Percentiles rank a stretch among this genome's conserved stretches.
These are phyloP conservation scores for Chelidonichthys spinosus DNA, from an alignment of 2,797 vertebrate genomes.

Conservation along the genomic window DNA sequence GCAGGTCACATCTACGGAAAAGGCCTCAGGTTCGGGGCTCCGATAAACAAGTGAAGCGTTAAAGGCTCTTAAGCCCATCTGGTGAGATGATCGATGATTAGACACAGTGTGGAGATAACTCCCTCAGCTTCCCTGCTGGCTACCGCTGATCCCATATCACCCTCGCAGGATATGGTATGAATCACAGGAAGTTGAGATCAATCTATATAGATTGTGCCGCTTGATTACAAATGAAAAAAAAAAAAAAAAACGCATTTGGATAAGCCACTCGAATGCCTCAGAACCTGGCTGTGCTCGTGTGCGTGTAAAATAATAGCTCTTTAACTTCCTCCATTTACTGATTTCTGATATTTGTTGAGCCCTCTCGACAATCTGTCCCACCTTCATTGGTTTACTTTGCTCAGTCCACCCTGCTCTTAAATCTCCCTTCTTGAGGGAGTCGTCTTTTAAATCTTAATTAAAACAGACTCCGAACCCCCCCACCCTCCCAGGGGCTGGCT, in stretches of 20 bases:
- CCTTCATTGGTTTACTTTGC: slow-evolving; percentile 73
- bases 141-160: slow-evolving; percentile 79
- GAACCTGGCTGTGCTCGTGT: slow-evolving; percentile 52
- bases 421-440: slow-evolving; percentile 82
- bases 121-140: slow-evolving; percentile 77
- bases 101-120: slow-evolving; percentile 80
- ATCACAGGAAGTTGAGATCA: slow-evolving; percentile 85
- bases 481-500: slow-evolving; percentile 77
- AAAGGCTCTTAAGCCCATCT: slow-evolving; percentile 77
- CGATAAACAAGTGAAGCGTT: slow-evolving; percentile 78
- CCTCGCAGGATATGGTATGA: slow-evolving; percentile 81
- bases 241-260: slow-evolving; percentile 75
- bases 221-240: slow-evolving; percentile 76
- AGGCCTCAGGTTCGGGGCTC: slow-evolving; percentile 63
- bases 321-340: slow-evolving; percentile 51
- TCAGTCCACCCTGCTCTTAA: slow-evolving; percentile 76
- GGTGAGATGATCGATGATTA: slow-evolving; percentile 83
- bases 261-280: slow-evolving; percentile 67
- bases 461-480: slow-evolving; percentile 78
- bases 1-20: slow-evolving; percentile 59
- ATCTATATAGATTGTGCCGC: slow-evolving; percentile 82
- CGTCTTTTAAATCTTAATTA: slow-evolving; percentile 89
- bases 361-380: slow-evolving; percentile 70
- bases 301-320: slow-evolving; percentile 59
- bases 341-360: slow-evolving; percentile 64